Base-by-base conservation (phyloP, 2,797 vertebrate genomes). In the Alfaro cultratus region DNA sequence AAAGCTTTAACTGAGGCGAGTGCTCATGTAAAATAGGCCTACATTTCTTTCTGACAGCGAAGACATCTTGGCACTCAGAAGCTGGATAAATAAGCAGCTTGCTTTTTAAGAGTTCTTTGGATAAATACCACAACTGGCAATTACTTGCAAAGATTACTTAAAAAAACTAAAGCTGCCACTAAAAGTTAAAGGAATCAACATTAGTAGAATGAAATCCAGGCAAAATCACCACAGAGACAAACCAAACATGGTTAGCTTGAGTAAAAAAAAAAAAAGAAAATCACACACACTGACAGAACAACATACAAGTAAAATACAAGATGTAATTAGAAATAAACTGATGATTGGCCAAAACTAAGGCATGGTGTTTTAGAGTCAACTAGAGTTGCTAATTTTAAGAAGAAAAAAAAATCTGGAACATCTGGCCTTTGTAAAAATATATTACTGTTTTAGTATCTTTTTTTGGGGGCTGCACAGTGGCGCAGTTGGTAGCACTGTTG, bases 11-110 rank as follows among this genome's bases (percentile, higher is more conserved):
- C 67, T 41, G 55, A 47, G 13, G 68, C 41, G 26, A 71, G 70
- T 62, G 64, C 72, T 81, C 4, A 71, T 71, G 55, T 77, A 83
- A 85, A 83, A 76, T 39, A 26, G 45, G 86, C 73, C 74, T 31
- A 72, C 46, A 60, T 57, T 87, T 89, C 82, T 83, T 83, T 88
- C 78, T 82, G 60, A 89, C 83, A 81, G 73, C 74, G 39, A 29
- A 74, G 26, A 43, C 84, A 85, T 67, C 39, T 80, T 51, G 3
- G 46, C 72, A 82, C 15, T 78, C 53, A 21, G 75, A 73, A 64
- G 75, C 75, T 78, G 41, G 23, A 74, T 79, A 88, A 81, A 80
- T 47, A 51, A 83, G 41, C 13, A 79, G 53, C 64, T 74, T 67
- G 55, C 43, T 87, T 74, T 77, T 64, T 77, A 78, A 79, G 75